Conservation (phyloP, 2,888 invertebrate genomes). For the Ormyrus pomaceus region DNA sequence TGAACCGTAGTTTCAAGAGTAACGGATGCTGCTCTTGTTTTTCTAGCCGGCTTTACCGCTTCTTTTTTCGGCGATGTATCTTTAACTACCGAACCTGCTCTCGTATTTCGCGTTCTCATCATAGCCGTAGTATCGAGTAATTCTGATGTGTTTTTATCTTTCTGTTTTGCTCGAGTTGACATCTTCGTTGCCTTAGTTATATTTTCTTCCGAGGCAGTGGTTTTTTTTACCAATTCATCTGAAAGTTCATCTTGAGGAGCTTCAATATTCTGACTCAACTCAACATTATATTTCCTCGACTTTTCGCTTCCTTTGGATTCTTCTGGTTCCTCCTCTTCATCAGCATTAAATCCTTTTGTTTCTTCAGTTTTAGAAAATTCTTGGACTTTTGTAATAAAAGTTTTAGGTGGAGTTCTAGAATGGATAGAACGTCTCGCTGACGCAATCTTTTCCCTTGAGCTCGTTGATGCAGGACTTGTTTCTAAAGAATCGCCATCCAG, state of each 20-base stretch:
- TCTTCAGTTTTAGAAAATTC: no score
- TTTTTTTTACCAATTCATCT: not conserved
- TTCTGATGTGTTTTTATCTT: not conserved
- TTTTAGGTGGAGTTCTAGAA: no score
- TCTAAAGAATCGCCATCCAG: not conserved
- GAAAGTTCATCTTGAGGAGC: no score
- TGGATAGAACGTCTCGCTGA: no score
- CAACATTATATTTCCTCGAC: not conserved
- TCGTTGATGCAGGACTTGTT: no score
- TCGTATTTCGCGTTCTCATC: conserved; percentile 15
- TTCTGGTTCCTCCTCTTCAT: not conserved
- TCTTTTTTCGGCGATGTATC: not conserved
- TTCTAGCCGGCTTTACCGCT: not conserved
- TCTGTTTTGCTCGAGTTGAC: conserved; percentile 3
- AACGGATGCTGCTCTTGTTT: conserved; percentile 44
- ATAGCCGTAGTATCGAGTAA: not conserved
- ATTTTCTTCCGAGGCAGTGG: not conserved
- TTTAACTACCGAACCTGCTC: conserved; percentile 57
- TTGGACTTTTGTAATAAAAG: no score
- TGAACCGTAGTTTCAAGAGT: not conserved
- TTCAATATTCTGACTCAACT: no score
- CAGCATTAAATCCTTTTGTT: no score
- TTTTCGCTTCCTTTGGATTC: not conserved
- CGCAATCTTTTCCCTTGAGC: no score
- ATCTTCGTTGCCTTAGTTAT: conserved; percentile 2